Evolutionary conservation across 2,113 vertebrate species (phyloP), one percentile per base, ranked within the genome.

Genomic region (Oncorhynchus keta): DNA sequence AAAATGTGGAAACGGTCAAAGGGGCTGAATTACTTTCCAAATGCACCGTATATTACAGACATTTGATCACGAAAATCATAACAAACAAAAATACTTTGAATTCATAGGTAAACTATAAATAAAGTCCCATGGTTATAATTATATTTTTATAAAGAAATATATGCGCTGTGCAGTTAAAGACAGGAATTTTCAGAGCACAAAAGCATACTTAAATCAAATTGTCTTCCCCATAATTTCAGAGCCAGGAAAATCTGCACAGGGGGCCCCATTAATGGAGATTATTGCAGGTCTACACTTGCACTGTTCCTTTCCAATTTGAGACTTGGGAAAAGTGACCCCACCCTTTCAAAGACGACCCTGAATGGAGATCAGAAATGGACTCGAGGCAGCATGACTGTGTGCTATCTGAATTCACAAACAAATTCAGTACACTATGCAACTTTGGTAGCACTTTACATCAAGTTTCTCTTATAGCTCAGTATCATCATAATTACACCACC

Each of bases 181-280:
- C 65, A 84, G 86, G 83, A 89, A 90, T 89, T 88, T 85, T 82
- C 85, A 78, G 75, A 77, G 78, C 69, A 86, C 79, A 85, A 82
- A 84, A 79, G 64, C 76, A 76, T 81, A 84, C 76, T 82, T 83
- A 85, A 87, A 83, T 81, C 79, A 83, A 80, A 64, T 82, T 87
- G 72, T 78, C 80, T 81, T 83, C 83, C 74, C 86, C 89, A 78
- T 80, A 80, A 85, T 86, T 87, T 87, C 80, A 83, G 71, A 84
- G 83, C 83, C 87, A 84, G 69, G 6, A 35, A 57, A 71, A 81
- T 75, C 70, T 4, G 5, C 30, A 81, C 51, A 80, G 68, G 9
- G 39, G 4, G 32, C 45, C 9, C 16, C 35, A 73, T 68, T 18
- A 18, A 70, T 72, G 73, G 72, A 84, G 81, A 82, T 72, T 75